Conservation (phyloP, 2,113 vertebrate genomes). For the Entosphenus tridentatus region DNA sequence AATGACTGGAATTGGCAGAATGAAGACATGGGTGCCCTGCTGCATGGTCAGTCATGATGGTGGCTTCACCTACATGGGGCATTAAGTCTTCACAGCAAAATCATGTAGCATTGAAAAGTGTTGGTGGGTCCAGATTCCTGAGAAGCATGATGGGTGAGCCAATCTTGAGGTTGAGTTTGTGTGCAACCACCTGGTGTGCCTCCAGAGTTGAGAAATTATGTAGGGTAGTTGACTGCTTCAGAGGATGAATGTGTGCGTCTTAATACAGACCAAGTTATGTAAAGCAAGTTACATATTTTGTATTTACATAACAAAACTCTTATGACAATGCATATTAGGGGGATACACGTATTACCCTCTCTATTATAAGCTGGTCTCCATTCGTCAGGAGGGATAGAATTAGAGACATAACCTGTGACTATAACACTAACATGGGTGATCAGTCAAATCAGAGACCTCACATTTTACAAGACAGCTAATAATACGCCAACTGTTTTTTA, state of each 20-base stretch:
- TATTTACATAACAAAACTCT: too few species aligned
- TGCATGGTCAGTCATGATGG: constrained; percentile 1
- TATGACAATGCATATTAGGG: too few species aligned
- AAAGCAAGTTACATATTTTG: too few species aligned
- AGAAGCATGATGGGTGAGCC: constrained; percentile 2
- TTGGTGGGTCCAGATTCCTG: constrained; percentile 1
- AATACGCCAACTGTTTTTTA: too few species aligned
- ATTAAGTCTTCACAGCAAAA: neutral
- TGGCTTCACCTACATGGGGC: neutral
- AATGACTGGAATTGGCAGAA: neutral
- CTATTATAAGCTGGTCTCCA: too few species aligned
- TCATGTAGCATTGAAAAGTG: neutral
- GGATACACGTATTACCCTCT: too few species aligned
- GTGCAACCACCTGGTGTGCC: neutral
- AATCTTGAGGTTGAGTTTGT: constrained; percentile 1
- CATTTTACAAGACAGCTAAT: too few species aligned
- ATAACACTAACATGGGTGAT: too few species aligned
- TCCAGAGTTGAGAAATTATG: neutral
- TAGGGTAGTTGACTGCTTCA: neutral
- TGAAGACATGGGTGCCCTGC: neutral
- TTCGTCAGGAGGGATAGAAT: too few species aligned
- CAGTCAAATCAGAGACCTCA: too few species aligned
- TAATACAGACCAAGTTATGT: too few species aligned
- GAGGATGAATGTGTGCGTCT: neutral
- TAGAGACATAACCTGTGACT: too few species aligned